Evolutionary conservation across 2,113 vertebrate species (phyloP), one percentile per base, ranked within the genome.

Genomic region (Lagopus leucura): DNA sequence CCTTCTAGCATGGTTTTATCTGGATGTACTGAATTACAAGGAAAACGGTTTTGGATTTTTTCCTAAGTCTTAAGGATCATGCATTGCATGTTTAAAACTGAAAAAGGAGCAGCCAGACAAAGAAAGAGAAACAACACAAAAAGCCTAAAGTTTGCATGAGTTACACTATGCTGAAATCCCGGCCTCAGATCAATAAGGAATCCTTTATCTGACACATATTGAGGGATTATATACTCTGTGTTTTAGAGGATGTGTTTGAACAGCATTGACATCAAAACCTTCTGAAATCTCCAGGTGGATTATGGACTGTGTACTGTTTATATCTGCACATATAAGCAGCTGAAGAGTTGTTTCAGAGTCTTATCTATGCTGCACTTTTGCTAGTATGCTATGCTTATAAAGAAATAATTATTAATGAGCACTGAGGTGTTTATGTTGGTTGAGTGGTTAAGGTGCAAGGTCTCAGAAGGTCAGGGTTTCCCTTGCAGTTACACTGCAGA

Each of bases 221-320:
- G 87, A 63, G 38, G 94, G 91, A 96, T 96, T 94, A 96, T n/a
- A 85, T 91, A 95, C 91, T 95, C 82, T 89, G 47, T 34, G 5
- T 89, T 96, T 86, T 94, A 74, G 67, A 91, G 64, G 32, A 67
- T 67, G 55, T 94, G 78, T 95, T 96, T 94, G 94, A 94, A 91
- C 67, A 94, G 91, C 75, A 64, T 67, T 86, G 92, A 74, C 70
- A 94, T 83, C 79, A 93, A 95, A 95, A 92, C 87, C 92, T 91
- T 94, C 64, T 91, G 87, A 92, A 94, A 95, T 80, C 96, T 95
- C 89, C 94, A 93, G 81, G 75, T 94, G 91, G 91, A 89, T 96
- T 95, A 89, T 71, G 75, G 76, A 32, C 78, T 74, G 78, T 91
- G 34, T 89, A 95, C 94, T 94, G 94, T 94, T 96, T 96, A 77